Percentiles rank a stretch among this genome's conserved stretches.
Evolutionary conservation across 1,140 invertebrate species (phyloP).

Genomic region (Magallana angulata): DNA sequence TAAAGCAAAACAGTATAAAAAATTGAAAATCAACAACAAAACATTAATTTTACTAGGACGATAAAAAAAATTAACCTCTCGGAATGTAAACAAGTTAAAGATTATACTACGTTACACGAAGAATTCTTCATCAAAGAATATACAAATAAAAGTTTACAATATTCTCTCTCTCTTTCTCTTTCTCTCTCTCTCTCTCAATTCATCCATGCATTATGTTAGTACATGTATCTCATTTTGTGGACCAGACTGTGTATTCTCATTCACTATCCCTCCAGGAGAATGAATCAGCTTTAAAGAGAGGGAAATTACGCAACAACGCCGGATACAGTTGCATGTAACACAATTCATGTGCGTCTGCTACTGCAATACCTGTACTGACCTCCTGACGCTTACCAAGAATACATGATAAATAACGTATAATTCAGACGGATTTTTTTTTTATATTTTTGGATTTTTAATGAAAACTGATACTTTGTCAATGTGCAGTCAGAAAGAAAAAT

Average conservation of each 20-base stretch:
- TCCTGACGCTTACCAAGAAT: constrained; percentile 18
- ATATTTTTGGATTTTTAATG: background rate
- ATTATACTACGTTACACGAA: no score
- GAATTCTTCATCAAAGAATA: no score
- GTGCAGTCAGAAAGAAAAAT: background rate
- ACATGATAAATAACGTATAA: constrained; percentile 20
- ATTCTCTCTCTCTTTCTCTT: no score
- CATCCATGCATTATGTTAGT: background rate
- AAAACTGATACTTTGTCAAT: constrained; percentile 14
- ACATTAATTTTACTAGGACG: no score
- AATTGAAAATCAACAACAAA: no score
- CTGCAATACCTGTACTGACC: constrained; percentile 27
- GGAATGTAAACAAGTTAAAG: no score
- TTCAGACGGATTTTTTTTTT: background rate
- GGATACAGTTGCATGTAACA: constrained; percentile 18
- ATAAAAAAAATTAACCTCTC: no score
- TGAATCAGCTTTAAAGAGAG: constrained; percentile 37
- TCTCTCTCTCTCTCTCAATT: no score
- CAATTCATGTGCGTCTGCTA: constrained; percentile 30
- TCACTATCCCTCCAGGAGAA: constrained; percentile 29
- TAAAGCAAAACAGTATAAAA: no score
- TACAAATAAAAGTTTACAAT: no score
- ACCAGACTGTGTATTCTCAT: constrained; percentile 2
- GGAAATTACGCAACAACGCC: constrained; percentile 16
- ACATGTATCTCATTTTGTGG: constrained; percentile 8